phyloP scores from a whole-genome alignment of 2,888 invertebrate species.

The Ornithoptera priamus region DNA sequence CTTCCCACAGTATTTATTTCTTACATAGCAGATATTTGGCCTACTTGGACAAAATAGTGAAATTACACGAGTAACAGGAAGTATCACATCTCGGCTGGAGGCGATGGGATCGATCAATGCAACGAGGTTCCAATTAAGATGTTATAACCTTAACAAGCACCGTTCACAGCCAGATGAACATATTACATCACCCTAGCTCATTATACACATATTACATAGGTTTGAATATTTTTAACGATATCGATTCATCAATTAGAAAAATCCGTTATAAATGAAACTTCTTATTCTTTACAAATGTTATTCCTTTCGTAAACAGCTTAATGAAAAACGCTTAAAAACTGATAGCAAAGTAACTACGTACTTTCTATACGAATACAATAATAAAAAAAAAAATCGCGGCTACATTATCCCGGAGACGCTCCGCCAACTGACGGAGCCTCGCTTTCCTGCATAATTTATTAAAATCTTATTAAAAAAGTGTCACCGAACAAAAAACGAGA shows the following conservation, averaged over 20 bases:
- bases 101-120: too few relatives aligned
- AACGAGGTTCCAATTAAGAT: too few relatives aligned
- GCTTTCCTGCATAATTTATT: slow-evolving; percentile 63
- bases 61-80: too few relatives aligned
- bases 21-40: too few relatives aligned
- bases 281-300: background rate
- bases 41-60: too few relatives aligned
- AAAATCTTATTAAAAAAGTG: slow-evolving; percentile 72
- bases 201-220: too few relatives aligned
- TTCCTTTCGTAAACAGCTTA: background rate
- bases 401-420: slow-evolving; percentile 44
- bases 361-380: slow-evolving; percentile 29
- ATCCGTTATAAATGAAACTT: background rate
- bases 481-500: slow-evolving; percentile 54
- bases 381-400: slow-evolving; percentile 28
- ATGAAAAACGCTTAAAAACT: slow-evolving; percentile 10
- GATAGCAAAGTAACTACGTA: slow-evolving; percentile 23
- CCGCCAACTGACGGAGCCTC: slow-evolving; percentile 48
- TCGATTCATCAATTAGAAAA: background rate
- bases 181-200: too few relatives aligned
- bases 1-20: too few relatives aligned
- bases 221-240: background rate
- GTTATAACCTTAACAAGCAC: too few relatives aligned
- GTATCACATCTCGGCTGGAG: too few relatives aligned
- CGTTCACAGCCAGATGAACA: too few relatives aligned